Evolutionary conservation across 92 coral and sea anemone genomes (phyloP).

Genomic region (Chrysogorgia sp.): DNA sequence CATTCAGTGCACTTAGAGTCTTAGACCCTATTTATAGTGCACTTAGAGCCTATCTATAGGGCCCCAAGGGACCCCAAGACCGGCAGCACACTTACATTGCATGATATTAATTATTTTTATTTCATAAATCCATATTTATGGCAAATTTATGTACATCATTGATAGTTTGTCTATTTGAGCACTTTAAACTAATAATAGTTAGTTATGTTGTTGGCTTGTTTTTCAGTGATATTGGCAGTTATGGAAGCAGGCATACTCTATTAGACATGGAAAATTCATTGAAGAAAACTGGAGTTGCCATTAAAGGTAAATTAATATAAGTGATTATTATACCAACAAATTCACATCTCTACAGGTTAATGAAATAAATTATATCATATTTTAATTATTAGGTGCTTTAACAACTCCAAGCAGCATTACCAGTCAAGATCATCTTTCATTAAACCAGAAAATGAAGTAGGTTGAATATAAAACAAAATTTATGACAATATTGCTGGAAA

Average conservation of each 20-base stretch:
- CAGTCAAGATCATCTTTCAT: slow-evolving; percentile 84
- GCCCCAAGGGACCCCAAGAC: too few species aligned
- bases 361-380: background rate
- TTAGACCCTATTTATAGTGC: too few species aligned
- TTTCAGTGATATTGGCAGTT: slow-evolving; percentile 83
- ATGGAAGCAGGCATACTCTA: slow-evolving; percentile 89
- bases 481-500: background rate
- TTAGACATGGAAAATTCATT: slow-evolving; percentile 87
- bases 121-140: background rate
- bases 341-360: too few species aligned
- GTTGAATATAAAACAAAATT: background rate
- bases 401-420: slow-evolving; percentile 90
- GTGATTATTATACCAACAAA: too few species aligned
- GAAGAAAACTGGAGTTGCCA: slow-evolving; percentile 92
- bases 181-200: background rate
- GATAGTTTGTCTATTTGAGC: too few species aligned
- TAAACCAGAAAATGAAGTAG: slow-evolving; percentile 95
- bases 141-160: too few species aligned
- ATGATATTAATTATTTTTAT: too few species aligned
- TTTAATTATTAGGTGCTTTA: slow-evolving; percentile 70
- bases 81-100: too few species aligned
- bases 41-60: too few species aligned
- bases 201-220: background rate
- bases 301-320: slow-evolving; percentile 97
- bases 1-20: too few species aligned